Base-by-base conservation (phyloP, 2,888 invertebrate genomes). In the Fissipunctia ypsillon region DNA sequence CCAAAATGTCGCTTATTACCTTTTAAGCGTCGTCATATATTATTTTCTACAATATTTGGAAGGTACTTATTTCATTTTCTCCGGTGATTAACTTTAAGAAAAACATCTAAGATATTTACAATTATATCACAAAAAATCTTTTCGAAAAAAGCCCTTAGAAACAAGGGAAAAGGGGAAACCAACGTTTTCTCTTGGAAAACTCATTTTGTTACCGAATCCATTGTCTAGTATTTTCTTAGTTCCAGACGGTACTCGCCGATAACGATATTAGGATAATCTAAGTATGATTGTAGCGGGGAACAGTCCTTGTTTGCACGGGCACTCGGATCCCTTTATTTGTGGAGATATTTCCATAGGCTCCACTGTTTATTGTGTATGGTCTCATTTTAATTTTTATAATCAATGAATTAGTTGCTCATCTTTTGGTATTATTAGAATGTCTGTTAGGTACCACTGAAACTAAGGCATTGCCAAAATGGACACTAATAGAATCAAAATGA, bases 211-310 rank as follows among this genome's bases (percentile, higher is more conserved):
- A 72, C 87, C 90, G 61, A 56, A 72, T 91, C 90, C 88, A 85
- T 56, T 50, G 16, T 60, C 66, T 31, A 25, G n/a, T 16, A 22
- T n/a, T 70, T 84, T 84, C 48, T 38, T 63, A 69, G 59, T 67
- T 84, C 80, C 43, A 14, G 31, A 14, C 7, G 64, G 77, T 81
- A 86, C 86, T 90, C 88, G 86, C 78, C 83, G 79, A 88, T 90
- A 91, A 92, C 89, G 87, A 90, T 91, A 91, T 93, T 93, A 93
- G 90, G 89, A 90, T 93, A 93, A 93, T 93, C 92, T 92, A 91
- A 93, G 90, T 93, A 93, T 93, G 91, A 93, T 93, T 92, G 91
- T 88, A 89, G 86, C 70, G 83, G 88, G 88, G 88, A 76, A 71
- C 68, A 41, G 50, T 78, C 54, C 75, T 50, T 88, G 90, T 90